phyloP scores from a whole-genome alignment of 2,888 invertebrate species.

The Eupithecia abbreviata region DNA sequence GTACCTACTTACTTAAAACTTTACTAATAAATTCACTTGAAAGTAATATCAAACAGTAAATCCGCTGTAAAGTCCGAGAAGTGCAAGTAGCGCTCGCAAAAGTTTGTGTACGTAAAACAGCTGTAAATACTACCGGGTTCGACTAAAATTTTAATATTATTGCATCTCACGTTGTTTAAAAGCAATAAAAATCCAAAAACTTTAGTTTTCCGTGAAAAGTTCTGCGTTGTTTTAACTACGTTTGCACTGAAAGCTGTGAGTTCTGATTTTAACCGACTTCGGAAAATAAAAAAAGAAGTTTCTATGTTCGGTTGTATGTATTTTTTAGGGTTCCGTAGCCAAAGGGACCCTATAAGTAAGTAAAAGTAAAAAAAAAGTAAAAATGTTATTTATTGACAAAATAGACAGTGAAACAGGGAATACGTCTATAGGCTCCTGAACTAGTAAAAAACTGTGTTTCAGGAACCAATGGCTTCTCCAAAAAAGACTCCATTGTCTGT shows the following conservation, averaged over 20 bases:
- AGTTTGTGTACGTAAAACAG: slow-evolving; percentile 46
- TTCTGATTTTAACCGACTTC: not conserved
- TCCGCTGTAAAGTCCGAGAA: slow-evolving; percentile 40
- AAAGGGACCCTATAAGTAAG: too few species aligned
- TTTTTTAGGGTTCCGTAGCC: too few species aligned
- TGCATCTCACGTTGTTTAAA: slow-evolving; percentile 79
- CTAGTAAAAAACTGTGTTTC: too few species aligned
- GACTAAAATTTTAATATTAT: slow-evolving; percentile 76
- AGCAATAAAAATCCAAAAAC: slow-evolving; percentile 81
- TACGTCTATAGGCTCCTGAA: too few species aligned
- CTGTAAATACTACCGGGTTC: slow-evolving; percentile 49
- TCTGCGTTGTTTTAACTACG: slow-evolving; percentile 73
- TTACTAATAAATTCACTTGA: slow-evolving; percentile 24
- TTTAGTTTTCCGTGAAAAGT: slow-evolving; percentile 77
- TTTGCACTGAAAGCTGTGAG: slow-evolving; percentile 9
- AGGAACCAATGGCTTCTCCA: too few species aligned
- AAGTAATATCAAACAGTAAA: slow-evolving; percentile 41
- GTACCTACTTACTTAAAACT: slow-evolving; percentile 5
- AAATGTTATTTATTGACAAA: too few species aligned
- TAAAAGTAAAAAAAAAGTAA: too few species aligned
- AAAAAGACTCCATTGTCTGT: too few species aligned
- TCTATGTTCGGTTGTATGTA: too few species aligned
- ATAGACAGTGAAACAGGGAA: too few species aligned
- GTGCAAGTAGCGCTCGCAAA: slow-evolving; percentile 37
- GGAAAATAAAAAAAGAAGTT: too few species aligned